Evolutionary conservation across 2,113 vertebrate species (phyloP), one percentile per base, ranked within the genome.

Genomic region (Brachyhypopomus gauderio): DNA sequence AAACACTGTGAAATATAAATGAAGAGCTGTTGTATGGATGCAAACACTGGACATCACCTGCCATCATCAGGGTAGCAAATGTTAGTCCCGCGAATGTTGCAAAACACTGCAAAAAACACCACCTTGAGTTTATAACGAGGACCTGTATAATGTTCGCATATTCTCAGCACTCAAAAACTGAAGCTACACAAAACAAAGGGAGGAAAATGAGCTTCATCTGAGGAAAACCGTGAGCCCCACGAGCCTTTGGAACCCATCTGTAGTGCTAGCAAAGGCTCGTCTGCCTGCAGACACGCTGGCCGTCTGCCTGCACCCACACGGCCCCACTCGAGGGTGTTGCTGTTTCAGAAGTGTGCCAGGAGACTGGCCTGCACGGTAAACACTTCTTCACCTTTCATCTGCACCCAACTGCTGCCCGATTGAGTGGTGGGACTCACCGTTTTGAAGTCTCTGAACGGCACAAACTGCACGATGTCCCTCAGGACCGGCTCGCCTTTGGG

Each of bases 391-490:
- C 62, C 17, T 52, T 30, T 48, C 20, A 41, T 75, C 36, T 34
- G 30, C 20, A 59, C 59, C 5, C 56, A 45, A 66, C 30, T 14
- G 16, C 16, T 34, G 41, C 1, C 1, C 8, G 16, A 23, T 38
- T 4, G 4, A 25, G 66, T 17, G 64, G 64, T 17, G 9, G 75
- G 59, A 93, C 97, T 95, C 86, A 98, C 96, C 4, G 95, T 96
- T 93, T 98, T 97, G 90, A 99, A 97, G 81, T 98, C 97, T 52
- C 96, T 93, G 93, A 98, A 98, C 25, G 97, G 97, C 79, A 97
- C 96, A 23, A 98, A 98, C 88, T 97, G 96, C 56, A 98, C 96
- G 0, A 98, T 97, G 92, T 98, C 96, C 0, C 95, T 90, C 23
- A 97, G 94, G 30, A 95, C 96, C 0, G 96, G 96, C 83, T 98